Evolutionary conservation across 1,140 invertebrate genomes (phyloP), one percentile per base, ranked within the genome.

Genomic region (Cardiocondyla obscurior): DNA sequence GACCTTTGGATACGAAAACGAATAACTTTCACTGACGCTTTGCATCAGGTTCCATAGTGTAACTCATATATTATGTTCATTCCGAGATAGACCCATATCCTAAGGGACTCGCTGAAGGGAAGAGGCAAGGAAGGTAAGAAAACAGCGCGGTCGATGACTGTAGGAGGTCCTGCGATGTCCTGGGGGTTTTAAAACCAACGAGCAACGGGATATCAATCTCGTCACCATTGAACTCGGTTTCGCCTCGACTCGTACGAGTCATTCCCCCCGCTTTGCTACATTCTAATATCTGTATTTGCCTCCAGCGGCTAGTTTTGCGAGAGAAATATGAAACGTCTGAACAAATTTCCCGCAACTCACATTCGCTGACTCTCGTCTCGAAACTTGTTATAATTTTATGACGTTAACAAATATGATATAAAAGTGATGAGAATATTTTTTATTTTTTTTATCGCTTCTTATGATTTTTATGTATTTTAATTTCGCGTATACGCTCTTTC

Each of bases 201-300:
- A 83, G 44, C 81, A 81, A 77, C 74, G 25, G 81, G 77, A 67
- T 87, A 90, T 90, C 89, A 87, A 90, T 90, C 90, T 89, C 87
- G 49, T 70, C 87, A 90, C 88, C 88, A 73, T 51, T 69, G 28
- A 46, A 44, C 53, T n/a, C 51, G 60, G 51, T 88, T 86, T 60
- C 60, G 62, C 46, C 5, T 53, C 30, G 22, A 73, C 19, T 33
- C 33, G 62, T 39, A 64, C 77, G 55, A 85, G 67, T 85, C 49
- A 65, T 5, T 60, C 14, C 19, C 14, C 19, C 10, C 19, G 44
- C 42, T 67, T 85, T 69, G 84, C 60, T 64, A 64, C 6, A 51
- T 55, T 39, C 0, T 14, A 73, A 49, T 36, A 28, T 53, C 16
- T 69, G 25, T 42, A 55, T 69, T 53, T 69, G 30, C 6, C 14